phyloP scores from a whole-genome alignment of 2,888 invertebrate genomes.

The Drosophila fungiperda region DNA sequence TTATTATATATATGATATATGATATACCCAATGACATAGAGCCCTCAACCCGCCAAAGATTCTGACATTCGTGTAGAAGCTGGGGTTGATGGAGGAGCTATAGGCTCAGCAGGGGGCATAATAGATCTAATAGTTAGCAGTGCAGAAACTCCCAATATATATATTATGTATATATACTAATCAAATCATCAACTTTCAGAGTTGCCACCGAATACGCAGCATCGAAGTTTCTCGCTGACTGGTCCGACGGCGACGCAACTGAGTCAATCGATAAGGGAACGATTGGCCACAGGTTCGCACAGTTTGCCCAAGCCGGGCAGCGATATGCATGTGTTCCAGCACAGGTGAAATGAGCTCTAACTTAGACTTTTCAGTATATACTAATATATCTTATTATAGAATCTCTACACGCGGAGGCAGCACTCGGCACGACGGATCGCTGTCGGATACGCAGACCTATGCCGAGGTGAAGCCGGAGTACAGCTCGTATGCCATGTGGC shows the following conservation, averaged over 20 bases:
- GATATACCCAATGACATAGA: no score
- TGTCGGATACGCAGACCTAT: constrained; percentile 93
- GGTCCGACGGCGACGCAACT: constrained; percentile 94
- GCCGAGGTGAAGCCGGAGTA: constrained; percentile 91
- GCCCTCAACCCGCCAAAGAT: no score
- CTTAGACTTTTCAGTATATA: not conserved
- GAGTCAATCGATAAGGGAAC: constrained; percentile 93
- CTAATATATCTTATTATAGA: constrained; percentile 40
- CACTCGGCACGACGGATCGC: constrained; percentile 91
- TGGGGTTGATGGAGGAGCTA: no score
- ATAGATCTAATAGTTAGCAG: no score
- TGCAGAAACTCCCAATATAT: no score
- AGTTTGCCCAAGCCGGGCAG: constrained; percentile 92
- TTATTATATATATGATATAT: no score
- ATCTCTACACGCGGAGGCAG: constrained; percentile 81
- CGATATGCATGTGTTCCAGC: constrained; percentile 88
- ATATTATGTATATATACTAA: not conserved
- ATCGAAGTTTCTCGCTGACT: constrained; percentile 93
- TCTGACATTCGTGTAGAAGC: no score
- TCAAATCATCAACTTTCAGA: constrained; percentile 84
- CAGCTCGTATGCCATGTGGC: constrained; percentile 94
- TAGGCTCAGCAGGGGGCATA: no score
- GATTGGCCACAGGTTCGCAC: constrained; percentile 93
- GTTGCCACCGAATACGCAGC: constrained; percentile 89
- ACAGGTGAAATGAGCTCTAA: constrained; percentile 85